Evolutionary conservation across 2,888 invertebrate species (phyloP).

Genomic region (Doris montereyensis): DNA sequence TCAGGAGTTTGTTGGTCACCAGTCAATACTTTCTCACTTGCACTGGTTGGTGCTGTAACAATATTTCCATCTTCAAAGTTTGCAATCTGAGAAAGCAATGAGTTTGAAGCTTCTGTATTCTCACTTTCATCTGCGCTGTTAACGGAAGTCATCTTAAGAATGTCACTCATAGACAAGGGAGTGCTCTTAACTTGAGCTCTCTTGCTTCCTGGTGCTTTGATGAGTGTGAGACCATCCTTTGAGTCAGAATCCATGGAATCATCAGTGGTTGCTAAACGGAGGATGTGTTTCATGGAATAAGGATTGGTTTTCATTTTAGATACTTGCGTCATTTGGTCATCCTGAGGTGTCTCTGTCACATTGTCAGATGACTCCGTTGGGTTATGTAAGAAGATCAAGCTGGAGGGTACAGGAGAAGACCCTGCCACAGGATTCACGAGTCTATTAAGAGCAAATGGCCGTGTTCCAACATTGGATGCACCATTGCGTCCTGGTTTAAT

Average conservation of each 20-base stretch:
- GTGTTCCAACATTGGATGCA: constrained; percentile 33
- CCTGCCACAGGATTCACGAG: constrained; percentile 1
- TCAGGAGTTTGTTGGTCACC: too few species aligned
- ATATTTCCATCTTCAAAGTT: neutral
- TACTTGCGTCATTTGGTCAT: constrained; percentile 1
- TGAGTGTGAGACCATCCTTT: constrained; percentile 30
- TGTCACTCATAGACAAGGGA: constrained; percentile 34
- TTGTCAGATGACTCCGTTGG: neutral
- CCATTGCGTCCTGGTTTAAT: constrained; percentile 37
- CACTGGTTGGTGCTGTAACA: too few species aligned
- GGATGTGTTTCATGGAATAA: constrained; percentile 40
- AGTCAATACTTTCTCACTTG: too few species aligned
- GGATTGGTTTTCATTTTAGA: constrained; percentile 37
- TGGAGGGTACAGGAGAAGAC: constrained; percentile 35
- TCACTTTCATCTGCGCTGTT: neutral
- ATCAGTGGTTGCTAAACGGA: constrained; percentile 30
- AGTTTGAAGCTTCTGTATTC: neutral
- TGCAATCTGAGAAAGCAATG: constrained; percentile 6
- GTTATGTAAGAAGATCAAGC: constrained; percentile 21
- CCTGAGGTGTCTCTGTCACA: neutral
- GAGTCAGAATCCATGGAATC: constrained; percentile 42
- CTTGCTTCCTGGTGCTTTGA: constrained; percentile 31
- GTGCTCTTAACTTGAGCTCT: constrained; percentile 39
- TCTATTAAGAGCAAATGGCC: constrained; percentile 37
- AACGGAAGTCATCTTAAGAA: constrained; percentile 26